These are phyloP conservation scores for Mamestra configurata DNA, from an alignment of 1,140 invertebrate species.

Conservation along the genomic window DNA sequence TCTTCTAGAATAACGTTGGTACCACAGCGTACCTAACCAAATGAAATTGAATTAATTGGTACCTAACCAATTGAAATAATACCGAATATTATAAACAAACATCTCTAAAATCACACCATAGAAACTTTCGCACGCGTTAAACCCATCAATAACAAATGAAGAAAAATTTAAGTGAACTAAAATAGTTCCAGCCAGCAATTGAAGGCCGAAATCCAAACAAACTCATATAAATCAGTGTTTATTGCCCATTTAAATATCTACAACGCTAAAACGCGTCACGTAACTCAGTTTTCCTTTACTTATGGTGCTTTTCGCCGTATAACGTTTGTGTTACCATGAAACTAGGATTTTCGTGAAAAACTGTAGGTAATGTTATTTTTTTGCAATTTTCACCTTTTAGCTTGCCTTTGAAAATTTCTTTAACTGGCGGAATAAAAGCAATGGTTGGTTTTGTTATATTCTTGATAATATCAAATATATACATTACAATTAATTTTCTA, in stretches of 20 bases:
- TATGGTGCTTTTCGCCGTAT: constrained; percentile 52
- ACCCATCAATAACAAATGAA: constrained; percentile 54
- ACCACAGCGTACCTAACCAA: too few species aligned
- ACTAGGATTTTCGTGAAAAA: constrained; percentile 31
- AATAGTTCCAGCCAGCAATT: constrained; percentile 52
- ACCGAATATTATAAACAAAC: background rate
- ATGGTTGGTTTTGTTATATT: too few species aligned
- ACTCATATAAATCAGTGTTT: constrained; percentile 66
- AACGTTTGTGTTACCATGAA: constrained; percentile 53
- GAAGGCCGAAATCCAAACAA: constrained; percentile 53
- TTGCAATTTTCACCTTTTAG: background rate
- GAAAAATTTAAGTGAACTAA: constrained; percentile 56
- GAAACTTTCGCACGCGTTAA: constrained; percentile 47
- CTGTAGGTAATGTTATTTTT: background rate
- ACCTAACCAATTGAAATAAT: background rate
- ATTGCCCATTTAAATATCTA: constrained; percentile 69
- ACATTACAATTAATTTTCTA: too few species aligned
- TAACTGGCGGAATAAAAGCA: too few species aligned
- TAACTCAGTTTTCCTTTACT: constrained; percentile 62
- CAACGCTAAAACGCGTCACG: constrained; percentile 60
- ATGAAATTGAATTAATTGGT: too few species aligned
- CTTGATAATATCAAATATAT: too few species aligned
- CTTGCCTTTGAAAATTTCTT: too few species aligned
- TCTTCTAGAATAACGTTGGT: too few species aligned
- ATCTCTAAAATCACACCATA: constrained; percentile 1